Base-by-base conservation (phyloP, 2,888 invertebrate genomes). In the Pterobdella sp. region DNA sequence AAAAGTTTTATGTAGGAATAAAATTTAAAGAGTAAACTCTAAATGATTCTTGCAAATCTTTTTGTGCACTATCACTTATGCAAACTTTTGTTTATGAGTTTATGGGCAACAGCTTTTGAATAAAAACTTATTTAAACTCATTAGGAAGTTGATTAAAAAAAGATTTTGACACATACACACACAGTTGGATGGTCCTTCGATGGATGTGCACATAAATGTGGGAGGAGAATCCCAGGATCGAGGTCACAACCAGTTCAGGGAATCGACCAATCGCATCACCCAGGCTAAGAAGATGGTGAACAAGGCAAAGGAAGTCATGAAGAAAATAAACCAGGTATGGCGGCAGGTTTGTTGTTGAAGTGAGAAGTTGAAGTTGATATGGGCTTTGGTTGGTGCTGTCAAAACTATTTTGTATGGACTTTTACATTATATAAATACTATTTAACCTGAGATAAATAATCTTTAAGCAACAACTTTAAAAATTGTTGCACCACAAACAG, bases 221-320 rank as follows among this genome's bases (percentile, higher is more conserved):
- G 56, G 56, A 29, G 56, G 56, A 56, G 35, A 31, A 7, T 18
- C 31, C 0, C 52, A 70, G 49, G 60, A 56, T 4, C 18, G 60
- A n/a, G 3, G 14, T 3, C 18, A 56, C 60, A 56, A 56, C n/a
- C 18, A 56, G 4, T n/a, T 56, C n/a, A 81, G 80, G 72, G 82
- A 82, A 65, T 80, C 83, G 1, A 80, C 81, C 56, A 80, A 81
- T 65, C 80, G 84, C 63, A 78, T 82, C 36, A 80, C 81, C 67
- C 81, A 81, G 67, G 82, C 83, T 1, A 78, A 81, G 29, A 80
- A 81, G 60, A 87, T 87, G 86, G 77, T 87, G 65, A 80, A 84
- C 56, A 81, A 85, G 56, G 87, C 87, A 1, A 84, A 84, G 76
- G 81, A 83, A 65, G 82, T 85, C 0, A 81, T 87, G 32, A 81